phyloP scores from a whole-genome alignment of 2,113 vertebrate species.

The Paradoxurus hermaphroditus region DNA sequence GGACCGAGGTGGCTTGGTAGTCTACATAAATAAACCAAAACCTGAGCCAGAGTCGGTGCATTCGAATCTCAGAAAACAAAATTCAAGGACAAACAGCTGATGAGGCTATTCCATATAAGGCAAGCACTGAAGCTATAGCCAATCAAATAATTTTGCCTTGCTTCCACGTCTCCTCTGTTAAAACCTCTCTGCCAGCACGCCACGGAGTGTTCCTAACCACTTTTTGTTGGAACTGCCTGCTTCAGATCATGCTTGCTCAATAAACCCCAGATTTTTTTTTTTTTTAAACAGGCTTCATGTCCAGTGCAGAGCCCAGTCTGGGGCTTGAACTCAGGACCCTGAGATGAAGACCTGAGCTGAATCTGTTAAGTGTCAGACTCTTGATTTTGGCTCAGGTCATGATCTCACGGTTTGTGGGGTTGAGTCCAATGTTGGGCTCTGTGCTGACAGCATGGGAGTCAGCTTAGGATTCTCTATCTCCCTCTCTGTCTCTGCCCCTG shows the following conservation, averaged over 20 bases:
- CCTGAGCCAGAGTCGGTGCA: not conserved
- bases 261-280: not conserved
- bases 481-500: no score
- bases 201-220: not conserved
- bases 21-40: not conserved
- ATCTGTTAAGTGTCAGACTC: no score
- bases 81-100: not conserved
- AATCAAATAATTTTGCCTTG: not conserved
- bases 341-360: no score
- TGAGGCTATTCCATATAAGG: not conserved
- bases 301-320: no score
- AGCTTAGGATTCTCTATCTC: no score
- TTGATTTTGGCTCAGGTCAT: no score
- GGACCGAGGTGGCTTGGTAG: not conserved
- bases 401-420: no score
- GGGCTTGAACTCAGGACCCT: no score
- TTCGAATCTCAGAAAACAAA: not conserved
- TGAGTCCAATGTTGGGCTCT: no score
- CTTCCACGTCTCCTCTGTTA: not conserved
- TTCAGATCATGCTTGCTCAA: not conserved
- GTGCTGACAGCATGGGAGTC: no score
- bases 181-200: not conserved
- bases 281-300: no score
- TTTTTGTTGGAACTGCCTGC: not conserved
- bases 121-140: not conserved